phyloP scores from a whole-genome alignment of 35 echinoderm and acorn worm genomes.

The Chiridota heheva region DNA sequence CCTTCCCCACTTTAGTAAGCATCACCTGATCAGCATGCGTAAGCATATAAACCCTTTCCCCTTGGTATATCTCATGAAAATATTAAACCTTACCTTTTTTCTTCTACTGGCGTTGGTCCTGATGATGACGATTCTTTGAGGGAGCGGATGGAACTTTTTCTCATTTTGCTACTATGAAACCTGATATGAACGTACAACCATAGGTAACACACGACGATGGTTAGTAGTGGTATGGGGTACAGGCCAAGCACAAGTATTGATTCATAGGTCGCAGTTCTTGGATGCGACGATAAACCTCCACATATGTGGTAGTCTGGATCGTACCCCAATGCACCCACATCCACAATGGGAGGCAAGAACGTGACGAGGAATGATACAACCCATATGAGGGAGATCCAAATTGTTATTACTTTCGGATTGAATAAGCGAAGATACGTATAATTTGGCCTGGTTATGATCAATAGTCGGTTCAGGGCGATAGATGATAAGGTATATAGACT shows the following conservation, averaged over 20 bases:
- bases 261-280: slow-evolving; percentile 58
- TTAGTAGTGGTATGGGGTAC: slow-evolving; percentile 61
- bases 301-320: slow-evolving; percentile 55
- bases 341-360: slow-evolving; percentile 31
- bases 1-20: too few relatives aligned
- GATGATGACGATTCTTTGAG: not conserved
- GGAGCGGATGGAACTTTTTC: not conserved
- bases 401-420: slow-evolving; percentile 8
- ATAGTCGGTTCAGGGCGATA: slow-evolving; percentile 52
- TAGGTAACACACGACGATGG: slow-evolving; percentile 59
- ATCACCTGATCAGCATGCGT: too few relatives aligned
- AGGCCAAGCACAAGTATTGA: slow-evolving; percentile 44
- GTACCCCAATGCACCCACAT: slow-evolving; percentile 52
- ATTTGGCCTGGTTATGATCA: slow-evolving; percentile 39
- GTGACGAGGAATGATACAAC: slow-evolving; percentile 37
- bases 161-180: slow-evolving; percentile 32
- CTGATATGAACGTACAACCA: slow-evolving; percentile 49
- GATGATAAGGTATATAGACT: slow-evolving; percentile 54
- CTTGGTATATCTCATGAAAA: too few relatives aligned
- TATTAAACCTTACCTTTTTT: not conserved
- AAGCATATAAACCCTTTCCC: too few relatives aligned
- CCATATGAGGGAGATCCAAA: slow-evolving; percentile 58
- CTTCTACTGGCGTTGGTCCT: not conserved
- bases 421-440: slow-evolving; percentile 48
- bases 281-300: slow-evolving; percentile 36